These are phyloP conservation scores for Rallus crepitans DNA, from an alignment of 2,797 vertebrate species.

Conservation along the genomic window DNA sequence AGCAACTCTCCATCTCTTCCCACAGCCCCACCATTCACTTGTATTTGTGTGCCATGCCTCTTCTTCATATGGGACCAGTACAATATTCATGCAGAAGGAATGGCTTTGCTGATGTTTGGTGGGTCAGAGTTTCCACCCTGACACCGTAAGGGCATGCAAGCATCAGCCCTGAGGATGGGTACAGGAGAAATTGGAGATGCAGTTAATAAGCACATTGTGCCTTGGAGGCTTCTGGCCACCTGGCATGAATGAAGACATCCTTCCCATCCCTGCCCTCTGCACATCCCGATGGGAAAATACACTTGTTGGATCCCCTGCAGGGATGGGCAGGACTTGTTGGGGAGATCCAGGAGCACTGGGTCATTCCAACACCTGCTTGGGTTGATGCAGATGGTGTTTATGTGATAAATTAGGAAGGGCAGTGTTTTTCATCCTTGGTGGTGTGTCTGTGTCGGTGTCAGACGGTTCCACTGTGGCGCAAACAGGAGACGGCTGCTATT, in stretches of 20 bases:
- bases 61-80: rapidly evolving
- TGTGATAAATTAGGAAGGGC: background rate
- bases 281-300: background rate
- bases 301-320: background rate
- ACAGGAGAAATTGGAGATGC: background rate
- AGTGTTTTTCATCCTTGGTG: conserved; percentile 3
- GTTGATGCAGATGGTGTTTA: background rate
- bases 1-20: background rate
- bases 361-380: background rate
- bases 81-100: background rate
- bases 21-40: rapidly evolving
- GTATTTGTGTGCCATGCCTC: rapidly evolving
- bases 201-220: background rate
- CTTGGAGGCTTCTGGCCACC: background rate
- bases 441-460: conserved; percentile 18
- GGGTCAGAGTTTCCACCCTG: background rate
- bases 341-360: background rate
- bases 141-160: background rate
- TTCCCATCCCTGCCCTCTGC: background rate
- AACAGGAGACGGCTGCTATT: conserved; percentile 56
- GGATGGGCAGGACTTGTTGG: background rate
- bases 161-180: background rate
- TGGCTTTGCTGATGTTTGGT: background rate
- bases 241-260: background rate
- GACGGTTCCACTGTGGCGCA: background rate